Evolutionary conservation across 2,888 invertebrate genomes (phyloP).

Genomic region (Hetaerina titia): DNA sequence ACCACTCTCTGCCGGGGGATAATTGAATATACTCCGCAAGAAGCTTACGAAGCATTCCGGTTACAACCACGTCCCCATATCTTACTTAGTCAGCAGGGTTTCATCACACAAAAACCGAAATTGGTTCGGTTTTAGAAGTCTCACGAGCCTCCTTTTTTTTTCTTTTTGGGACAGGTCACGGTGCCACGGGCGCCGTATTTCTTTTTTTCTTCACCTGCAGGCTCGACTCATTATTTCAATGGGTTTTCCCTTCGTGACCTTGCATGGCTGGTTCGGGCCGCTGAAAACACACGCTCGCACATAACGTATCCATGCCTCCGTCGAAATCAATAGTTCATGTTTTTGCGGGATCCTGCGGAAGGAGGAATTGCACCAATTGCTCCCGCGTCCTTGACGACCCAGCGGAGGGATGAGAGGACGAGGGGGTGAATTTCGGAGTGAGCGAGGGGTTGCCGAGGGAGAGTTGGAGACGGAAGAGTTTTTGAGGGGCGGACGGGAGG

Average conservation of each 20-base stretch:
- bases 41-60: no score
- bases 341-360: slow-evolving; percentile 22
- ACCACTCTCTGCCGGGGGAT: no score
- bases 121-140: no score
- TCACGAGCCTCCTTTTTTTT: no score
- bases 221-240: not conserved
- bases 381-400: not conserved
- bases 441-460: no score
- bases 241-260: not conserved
- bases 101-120: no score
- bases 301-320: not conserved
- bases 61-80: no score
- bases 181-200: not conserved
- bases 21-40: no score
- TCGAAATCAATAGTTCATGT: slow-evolving; percentile 5
- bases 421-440: not conserved
- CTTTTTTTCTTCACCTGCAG: not conserved
- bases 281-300: not conserved
- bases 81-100: no score
- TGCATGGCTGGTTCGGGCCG: not conserved
- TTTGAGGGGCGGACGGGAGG: no score
- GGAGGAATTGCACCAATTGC: not conserved
- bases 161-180: not conserved
- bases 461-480: no score
- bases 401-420: not conserved